Evolutionary conservation across 35 echinoderm and acorn worm species (phyloP).

Genomic region (Patiria miniata): DNA sequence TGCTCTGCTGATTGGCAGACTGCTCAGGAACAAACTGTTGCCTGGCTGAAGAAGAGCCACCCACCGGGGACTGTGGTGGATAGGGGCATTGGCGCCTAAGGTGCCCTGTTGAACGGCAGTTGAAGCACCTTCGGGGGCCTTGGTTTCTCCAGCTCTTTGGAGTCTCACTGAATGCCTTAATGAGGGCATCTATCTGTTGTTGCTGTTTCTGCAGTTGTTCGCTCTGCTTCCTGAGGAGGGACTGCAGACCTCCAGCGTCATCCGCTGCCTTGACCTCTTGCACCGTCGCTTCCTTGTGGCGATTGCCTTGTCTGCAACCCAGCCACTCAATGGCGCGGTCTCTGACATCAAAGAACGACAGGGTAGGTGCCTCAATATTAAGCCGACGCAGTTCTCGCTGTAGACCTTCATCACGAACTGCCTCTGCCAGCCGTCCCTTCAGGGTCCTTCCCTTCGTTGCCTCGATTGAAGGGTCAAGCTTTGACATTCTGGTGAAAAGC

Average conservation of each 20-base stretch:
- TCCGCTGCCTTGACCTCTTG: no score
- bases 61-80: background rate
- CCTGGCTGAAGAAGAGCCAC: background rate
- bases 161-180: no score
- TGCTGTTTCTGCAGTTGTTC: conserved; percentile 55
- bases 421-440: conserved; percentile 30
- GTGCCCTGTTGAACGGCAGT: conserved; percentile 30
- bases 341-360: background rate
- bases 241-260: no score
- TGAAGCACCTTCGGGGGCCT: background rate
- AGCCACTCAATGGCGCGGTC: no score
- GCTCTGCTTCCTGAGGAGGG: conserved; percentile 32
- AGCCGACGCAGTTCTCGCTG: conserved; percentile 37
- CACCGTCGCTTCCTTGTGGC: background rate
- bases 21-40: background rate
- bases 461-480: conserved; percentile 45
- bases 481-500: conserved; percentile 43
- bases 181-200: conserved; percentile 45
- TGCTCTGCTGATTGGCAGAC: no score
- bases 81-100: conserved; percentile 25
- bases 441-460: conserved; percentile 43
- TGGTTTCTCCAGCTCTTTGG: background rate
- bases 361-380: background rate
- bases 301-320: background rate
- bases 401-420: no score